Base-by-base conservation (phyloP, 2,888 invertebrate species). In the Physocephala rufipes region DNA sequence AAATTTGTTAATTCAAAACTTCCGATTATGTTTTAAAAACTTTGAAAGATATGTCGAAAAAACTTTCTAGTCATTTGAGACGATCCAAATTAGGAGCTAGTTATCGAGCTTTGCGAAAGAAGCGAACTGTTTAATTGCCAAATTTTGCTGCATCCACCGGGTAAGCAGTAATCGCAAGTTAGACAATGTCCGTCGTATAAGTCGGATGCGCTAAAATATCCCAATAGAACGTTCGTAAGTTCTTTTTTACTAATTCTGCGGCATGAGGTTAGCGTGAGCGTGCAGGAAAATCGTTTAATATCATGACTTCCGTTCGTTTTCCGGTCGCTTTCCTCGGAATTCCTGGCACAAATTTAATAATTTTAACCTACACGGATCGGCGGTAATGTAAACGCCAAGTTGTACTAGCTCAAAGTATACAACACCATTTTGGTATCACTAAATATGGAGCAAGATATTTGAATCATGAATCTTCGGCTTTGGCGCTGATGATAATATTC, bases 331-430 rank as follows among this genome's bases (percentile, higher is more conserved):
- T 30, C 30, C 49, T 21, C 21, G n/a, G 24, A 70, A 51, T 70
- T 51, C 63, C 21, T 21, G 55, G 55, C 58, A 61, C 62, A 68
- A 68, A 26, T 21, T 16, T 28, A 68, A 61, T 19, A 68, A 7
- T 68, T 61, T 49, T 24, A 12, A 12, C 58, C 55, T 30, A 12
- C 61, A 68, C 45, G 7, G 59, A 12, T 61, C 24, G 9, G 47
- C 68, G 13, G 59, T 68, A 30, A 61, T 61, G 13, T 59, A 61
- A 19, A 24, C 13, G n/a, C 47, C 62, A 2, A 62, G 30, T 68
- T 68, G 63, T 49, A 61, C 26, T 28, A 68, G 68, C 68, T 68
- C 68, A 61, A 61, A 61, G 30, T 68, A 68, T 28, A 68, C 51
- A 2, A 68, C 68, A 45, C 49, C 68, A 21, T 55, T 53, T 28